Evolutionary conservation across 2,888 invertebrate genomes (phyloP), one percentile per base, ranked within the genome.

Genomic region (Marasmarcha lunaedactyla): DNA sequence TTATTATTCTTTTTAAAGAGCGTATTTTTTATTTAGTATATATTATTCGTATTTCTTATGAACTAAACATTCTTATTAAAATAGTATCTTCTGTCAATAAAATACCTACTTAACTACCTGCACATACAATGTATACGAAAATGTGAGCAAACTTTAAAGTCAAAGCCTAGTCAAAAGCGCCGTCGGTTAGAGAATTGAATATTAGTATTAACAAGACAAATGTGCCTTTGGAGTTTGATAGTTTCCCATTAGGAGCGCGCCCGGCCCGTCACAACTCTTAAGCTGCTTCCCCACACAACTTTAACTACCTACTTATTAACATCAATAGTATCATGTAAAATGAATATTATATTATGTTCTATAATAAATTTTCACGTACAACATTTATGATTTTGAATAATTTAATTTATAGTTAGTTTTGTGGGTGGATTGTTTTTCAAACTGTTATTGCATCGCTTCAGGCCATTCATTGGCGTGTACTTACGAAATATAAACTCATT

Each of bases 131-230:
- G n/a, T n/a, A n/a, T n/a, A n/a, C n/a, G n/a, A n/a, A n/a, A n/a
- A n/a, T n/a, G n/a, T n/a, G n/a, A n/a, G n/a, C n/a, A n/a, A 30
- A 30, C 3, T 30, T 30, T n/a, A 20, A 20, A 20, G 20, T 20
- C 7, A 20, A 3, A 20, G 20, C 20, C 4, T 20, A 20, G 20
- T 20, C 20, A 20, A 20, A 10, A 30, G 46, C 51, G 46, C 46
- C 42, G 46, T 50, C 54, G 51, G 49, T 55, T 44, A 45, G 63
- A 58, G 64, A 69, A 71, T 73, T 66, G 71, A 72, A 73, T 73
- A 73, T 73, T 69, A 67, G 59, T 60, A 70, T 71, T 68, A 69
- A 66, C 63, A 64, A 73, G 71, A 71, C 71, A 70, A 73, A 77
- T 73, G 68, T 63, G 61, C 60, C 59, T 64, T 61, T 57, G 49